A percentile compares a stretch with the other conserved stretches of the same genome.
Evolutionary conservation across 2,797 vertebrate genomes (phyloP).

Genomic region (Macrochelys suwanniensis): DNA sequence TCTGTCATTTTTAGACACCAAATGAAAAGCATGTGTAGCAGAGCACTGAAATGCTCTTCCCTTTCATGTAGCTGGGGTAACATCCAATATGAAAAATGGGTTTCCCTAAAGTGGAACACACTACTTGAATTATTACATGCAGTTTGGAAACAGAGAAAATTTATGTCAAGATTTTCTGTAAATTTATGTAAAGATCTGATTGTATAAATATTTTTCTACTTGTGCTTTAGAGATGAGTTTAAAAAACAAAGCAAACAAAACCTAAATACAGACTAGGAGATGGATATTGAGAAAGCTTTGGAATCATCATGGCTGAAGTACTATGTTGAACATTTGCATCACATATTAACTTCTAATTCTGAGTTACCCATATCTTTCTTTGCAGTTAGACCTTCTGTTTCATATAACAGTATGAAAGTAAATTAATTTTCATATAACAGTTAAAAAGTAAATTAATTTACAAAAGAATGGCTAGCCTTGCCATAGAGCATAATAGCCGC

Average conservation of each 20-base stretch:
- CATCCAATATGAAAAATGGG: slow-evolving; percentile 59
- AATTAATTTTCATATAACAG: background rate
- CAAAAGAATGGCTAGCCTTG: background rate
- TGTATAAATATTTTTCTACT: slow-evolving; percentile 73
- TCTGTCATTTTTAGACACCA: slow-evolving; percentile 69
- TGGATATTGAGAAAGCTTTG: slow-evolving; percentile 6
- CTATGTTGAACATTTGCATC: background rate
- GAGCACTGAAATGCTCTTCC: slow-evolving; percentile 52
- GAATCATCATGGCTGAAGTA: slow-evolving; percentile 6
- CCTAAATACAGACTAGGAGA: slow-evolving; percentile 43
- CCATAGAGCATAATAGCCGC: background rate
- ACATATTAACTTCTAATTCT: background rate
- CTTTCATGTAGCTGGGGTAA: slow-evolving; percentile 49
- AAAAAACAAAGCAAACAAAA: background rate
- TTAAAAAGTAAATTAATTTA: slow-evolving; percentile 40
- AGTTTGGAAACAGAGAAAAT: slow-evolving; percentile 60
- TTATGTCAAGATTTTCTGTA: slow-evolving; percentile 37
- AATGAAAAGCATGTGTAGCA: slow-evolving; percentile 77
- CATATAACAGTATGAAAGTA: background rate
- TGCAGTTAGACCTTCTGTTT: background rate
- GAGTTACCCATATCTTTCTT: background rate
- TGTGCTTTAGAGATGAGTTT: slow-evolving; percentile 11
- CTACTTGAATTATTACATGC: slow-evolving; percentile 75
- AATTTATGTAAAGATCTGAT: slow-evolving; percentile 64
- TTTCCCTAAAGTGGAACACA: slow-evolving; percentile 71